A percentile compares a stretch with the other conserved stretches of the same genome.
Conservation (phyloP, 2,797 vertebrate genomes). For the Anas bahamensis region DNA sequence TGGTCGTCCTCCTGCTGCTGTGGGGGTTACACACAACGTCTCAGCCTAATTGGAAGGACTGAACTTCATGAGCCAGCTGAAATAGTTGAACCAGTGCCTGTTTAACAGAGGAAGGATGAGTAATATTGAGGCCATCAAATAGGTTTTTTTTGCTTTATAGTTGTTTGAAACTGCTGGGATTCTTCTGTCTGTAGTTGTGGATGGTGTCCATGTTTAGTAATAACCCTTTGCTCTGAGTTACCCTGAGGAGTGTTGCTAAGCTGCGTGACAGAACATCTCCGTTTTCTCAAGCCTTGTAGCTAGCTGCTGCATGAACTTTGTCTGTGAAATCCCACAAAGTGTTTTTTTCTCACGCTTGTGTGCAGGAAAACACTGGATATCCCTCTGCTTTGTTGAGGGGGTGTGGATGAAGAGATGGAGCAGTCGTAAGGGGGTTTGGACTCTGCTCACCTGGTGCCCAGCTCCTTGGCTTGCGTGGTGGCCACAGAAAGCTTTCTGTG, state of each 20-base stretch:
- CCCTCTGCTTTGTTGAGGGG: background rate
- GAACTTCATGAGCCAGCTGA: slow-evolving; percentile 17
- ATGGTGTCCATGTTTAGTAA: background rate
- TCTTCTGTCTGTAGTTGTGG: background rate
- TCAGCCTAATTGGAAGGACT: background rate
- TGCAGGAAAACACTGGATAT: background rate
- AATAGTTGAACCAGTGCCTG: slow-evolving; percentile 36
- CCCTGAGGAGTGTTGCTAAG: background rate
- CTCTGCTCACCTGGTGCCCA: background rate
- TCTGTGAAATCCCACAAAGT: background rate
- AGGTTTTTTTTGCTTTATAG: slow-evolving; percentile 6
- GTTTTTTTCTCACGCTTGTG: background rate
- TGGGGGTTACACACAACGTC: background rate
- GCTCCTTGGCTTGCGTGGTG: background rate
- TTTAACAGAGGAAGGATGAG: background rate
- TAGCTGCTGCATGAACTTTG: background rate
- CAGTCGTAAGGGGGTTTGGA: background rate
- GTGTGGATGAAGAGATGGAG: fast-evolving
- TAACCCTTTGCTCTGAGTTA: background rate
- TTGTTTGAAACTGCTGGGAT: background rate
- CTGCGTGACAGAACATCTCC: background rate
- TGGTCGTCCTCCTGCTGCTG: background rate
- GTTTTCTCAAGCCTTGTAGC: background rate
- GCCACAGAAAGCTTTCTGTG: background rate
- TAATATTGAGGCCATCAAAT: slow-evolving; percentile 20